Base-by-base conservation (phyloP, 2,113 vertebrate species). In the Glaucidium brasilianum region DNA sequence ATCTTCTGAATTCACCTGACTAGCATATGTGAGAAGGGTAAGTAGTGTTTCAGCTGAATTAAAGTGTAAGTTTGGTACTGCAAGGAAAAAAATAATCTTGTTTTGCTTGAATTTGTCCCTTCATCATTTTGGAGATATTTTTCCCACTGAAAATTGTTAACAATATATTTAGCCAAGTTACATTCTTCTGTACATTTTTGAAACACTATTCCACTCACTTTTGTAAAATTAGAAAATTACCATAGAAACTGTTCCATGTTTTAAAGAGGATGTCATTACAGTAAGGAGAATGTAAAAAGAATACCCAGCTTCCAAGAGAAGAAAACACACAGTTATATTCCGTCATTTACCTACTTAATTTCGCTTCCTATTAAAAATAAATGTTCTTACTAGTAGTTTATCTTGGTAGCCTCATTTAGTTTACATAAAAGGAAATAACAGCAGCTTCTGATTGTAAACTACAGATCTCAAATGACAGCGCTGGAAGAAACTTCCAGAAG, bases 221-320 rank as follows among this genome's bases (percentile, higher is more conserved):
- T 34, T 75, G 58, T 78, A 93, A 85, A 52, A 90, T 96, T 93
- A 69, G 89, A 76, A 93, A 82, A 66, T 90, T 74, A 78, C 53
- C 79, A 96, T 88, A 93, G 77, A 92, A 96, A 93, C 66, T 37
- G 49, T 45, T 93, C 55, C 18, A 12, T 8, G 0, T 56, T 94
- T 90, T 73, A 20, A 73, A 91, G 92, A 94, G 85, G 19, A 79
- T 1, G 3, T 60, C 15, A 56, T 43, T 82, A 45, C 8, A 8
- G 5, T 26, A 82, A 49, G 35, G 7, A 85, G 56, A 93, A 87
- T 1, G 11, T 69, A 73, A 95, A 96, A 94, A 76, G 60, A 76
- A 88, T 68, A 27, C 8, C 12, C 18, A 58, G 17, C 7, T 41
- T 85, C 39, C 53, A 88, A 30, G 3, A 82, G 37, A 83, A 75